Percentiles rank a stretch among this genome's conserved stretches.
These are phyloP conservation scores for Esperia sulphurella DNA, from an alignment of 2,888 invertebrate species.

Conservation along the genomic window DNA sequence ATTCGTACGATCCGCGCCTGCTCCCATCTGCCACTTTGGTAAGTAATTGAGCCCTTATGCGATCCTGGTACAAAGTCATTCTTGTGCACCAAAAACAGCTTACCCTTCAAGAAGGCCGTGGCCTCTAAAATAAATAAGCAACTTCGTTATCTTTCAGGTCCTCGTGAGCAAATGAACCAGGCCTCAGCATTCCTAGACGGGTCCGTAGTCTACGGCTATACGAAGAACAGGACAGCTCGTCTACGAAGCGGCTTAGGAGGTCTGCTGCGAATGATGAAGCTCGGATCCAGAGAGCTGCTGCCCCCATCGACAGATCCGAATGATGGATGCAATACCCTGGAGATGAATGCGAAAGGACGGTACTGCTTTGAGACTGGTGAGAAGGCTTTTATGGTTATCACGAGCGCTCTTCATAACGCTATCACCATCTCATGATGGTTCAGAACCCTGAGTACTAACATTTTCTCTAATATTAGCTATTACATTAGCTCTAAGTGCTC, in stretches of 20 bases:
- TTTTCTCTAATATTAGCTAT: too few species aligned
- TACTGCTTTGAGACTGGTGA: slow-evolving; percentile 89
- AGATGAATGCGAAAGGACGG: slow-evolving; percentile 83
- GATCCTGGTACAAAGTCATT: too few species aligned
- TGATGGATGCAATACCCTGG: slow-evolving; percentile 88
- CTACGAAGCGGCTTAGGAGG: slow-evolving; percentile 80
- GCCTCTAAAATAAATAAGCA: neutral
- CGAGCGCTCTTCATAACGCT: too few species aligned
- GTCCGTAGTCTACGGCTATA: slow-evolving; percentile 88
- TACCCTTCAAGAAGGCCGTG: too few species aligned
- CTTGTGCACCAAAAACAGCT: too few species aligned
- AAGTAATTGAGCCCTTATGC: slow-evolving; percentile 17
- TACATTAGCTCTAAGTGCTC: too few species aligned
- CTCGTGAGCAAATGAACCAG: slow-evolving; percentile 91
- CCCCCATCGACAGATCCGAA: slow-evolving; percentile 84
- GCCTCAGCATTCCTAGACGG: slow-evolving; percentile 91
- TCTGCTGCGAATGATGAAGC: slow-evolving; percentile 81
- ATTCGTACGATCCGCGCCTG: slow-evolving; percentile 90
- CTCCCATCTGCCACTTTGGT: slow-evolving; percentile 87
- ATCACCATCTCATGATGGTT: too few species aligned
- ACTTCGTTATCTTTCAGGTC: slow-evolving; percentile 61
- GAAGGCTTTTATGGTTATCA: neutral
- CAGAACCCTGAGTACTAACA: too few species aligned
- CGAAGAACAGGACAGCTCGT: slow-evolving; percentile 59
- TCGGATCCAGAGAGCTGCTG: slow-evolving; percentile 83